Evolutionary conservation across 1,140 invertebrate species (phyloP).

Genomic region (Tribolium madens): DNA sequence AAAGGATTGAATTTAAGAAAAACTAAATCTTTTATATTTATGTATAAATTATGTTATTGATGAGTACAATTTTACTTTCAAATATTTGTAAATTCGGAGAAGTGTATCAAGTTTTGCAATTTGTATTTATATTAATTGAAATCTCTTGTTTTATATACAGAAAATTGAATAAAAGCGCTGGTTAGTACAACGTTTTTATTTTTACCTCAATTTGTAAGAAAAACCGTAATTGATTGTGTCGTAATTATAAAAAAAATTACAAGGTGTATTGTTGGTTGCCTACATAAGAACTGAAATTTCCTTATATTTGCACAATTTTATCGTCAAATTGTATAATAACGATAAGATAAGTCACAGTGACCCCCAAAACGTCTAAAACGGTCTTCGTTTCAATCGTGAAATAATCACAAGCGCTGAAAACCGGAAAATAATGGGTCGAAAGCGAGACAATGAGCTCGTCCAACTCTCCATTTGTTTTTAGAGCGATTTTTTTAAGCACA

Average conservation of each 20-base stretch:
- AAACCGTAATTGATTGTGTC: too few species aligned
- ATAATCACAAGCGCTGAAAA: background rate
- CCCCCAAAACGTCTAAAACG: background rate
- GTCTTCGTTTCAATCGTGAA: background rate
- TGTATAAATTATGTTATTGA: constrained; percentile 31
- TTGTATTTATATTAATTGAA: too few species aligned
- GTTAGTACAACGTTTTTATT: too few species aligned
- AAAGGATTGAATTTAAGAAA: constrained; percentile 98
- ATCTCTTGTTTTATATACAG: too few species aligned
- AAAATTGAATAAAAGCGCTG: too few species aligned
- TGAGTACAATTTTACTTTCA: background rate
- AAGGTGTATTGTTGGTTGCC: too few species aligned
- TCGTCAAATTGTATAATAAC: background rate
- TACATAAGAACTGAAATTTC: too few species aligned
- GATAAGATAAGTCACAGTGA: background rate
- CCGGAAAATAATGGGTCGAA: background rate
- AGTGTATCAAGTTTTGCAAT: too few species aligned
- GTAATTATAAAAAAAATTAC: too few species aligned
- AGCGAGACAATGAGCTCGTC: background rate
- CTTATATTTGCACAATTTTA: background rate
- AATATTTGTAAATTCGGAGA: too few species aligned
- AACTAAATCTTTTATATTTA: constrained; percentile 68
- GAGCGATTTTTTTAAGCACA: background rate
- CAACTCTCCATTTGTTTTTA: background rate
- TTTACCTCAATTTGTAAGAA: too few species aligned